phyloP scores from a whole-genome alignment of 2,888 invertebrate species.

The Rhagium mordax region DNA sequence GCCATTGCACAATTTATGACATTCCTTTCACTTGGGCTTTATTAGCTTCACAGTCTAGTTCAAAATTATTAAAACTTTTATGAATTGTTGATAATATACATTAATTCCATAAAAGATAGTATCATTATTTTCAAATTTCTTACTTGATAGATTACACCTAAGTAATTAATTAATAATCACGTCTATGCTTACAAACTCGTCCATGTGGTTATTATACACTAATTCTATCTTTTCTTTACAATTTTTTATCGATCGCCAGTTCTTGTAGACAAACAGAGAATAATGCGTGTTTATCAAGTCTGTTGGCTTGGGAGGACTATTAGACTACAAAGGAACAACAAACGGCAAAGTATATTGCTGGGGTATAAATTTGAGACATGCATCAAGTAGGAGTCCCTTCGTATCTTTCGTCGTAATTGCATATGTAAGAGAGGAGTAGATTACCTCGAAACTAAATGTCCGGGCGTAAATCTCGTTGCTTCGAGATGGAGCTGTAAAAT shows the following conservation, averaged over 20 bases:
- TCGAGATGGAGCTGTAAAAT: constrained; percentile 51
- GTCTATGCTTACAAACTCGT: too few relatives aligned
- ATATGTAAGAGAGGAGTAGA: constrained; percentile 39
- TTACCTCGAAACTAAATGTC: constrained; percentile 46
- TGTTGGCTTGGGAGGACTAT: background rate
- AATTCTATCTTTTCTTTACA: too few relatives aligned
- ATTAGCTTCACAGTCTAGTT: too few relatives aligned
- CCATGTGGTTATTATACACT: too few relatives aligned
- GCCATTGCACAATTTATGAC: too few relatives aligned
- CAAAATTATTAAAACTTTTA: too few relatives aligned
- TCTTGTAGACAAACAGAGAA: background rate
- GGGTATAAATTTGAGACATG: constrained; percentile 37
- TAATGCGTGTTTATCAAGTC: constrained; percentile 14
- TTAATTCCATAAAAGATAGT: too few relatives aligned
- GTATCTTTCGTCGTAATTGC: constrained; percentile 41
- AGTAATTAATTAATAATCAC: too few relatives aligned
- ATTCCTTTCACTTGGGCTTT: too few relatives aligned
- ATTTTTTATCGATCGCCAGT: background rate
- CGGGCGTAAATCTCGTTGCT: constrained; percentile 40
- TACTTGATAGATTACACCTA: too few relatives aligned
- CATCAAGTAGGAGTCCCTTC: constrained; percentile 36
- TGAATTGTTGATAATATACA: too few relatives aligned
- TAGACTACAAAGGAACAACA: constrained; percentile 33
- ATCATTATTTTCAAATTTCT: too few relatives aligned
- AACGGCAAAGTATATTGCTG: constrained; percentile 17